phyloP scores from a whole-genome alignment of 23 tunicate genomes.

The Clavelina lepadiformis region DNA sequence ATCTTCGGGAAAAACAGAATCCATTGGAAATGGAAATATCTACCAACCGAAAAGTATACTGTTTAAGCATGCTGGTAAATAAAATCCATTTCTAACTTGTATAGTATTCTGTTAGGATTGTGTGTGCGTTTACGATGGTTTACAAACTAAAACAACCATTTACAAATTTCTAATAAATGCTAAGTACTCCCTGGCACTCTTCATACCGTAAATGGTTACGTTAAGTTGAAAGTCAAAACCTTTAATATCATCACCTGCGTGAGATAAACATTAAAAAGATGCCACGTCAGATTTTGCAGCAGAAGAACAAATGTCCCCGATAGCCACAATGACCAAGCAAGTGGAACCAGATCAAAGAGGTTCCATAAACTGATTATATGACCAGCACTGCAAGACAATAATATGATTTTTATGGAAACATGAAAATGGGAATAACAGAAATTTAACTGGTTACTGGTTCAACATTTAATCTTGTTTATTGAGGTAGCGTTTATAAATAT shows the following conservation, averaged over 20 bases:
- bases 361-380: constrained; percentile 48
- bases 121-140: too few species aligned
- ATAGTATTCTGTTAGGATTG: background rate
- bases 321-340: constrained; percentile 51
- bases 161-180: too few species aligned
- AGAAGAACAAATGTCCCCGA: constrained; percentile 48
- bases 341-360: constrained; percentile 12
- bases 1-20: constrained; percentile 76
- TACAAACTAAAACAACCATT: too few species aligned
- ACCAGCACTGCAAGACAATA: background rate
- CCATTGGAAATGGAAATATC: constrained; percentile 42
- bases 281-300: constrained; percentile 47
- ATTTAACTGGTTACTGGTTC: background rate
- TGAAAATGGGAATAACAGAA: background rate
- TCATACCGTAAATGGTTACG: background rate
- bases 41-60: too few species aligned
- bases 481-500: background rate
- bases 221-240: background rate
- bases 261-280: constrained; percentile 44
- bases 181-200: too few species aligned
- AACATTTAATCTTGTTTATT: too few species aligned
- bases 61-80: too few species aligned
- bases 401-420: background rate
- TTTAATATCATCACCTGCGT: constrained; percentile 20
- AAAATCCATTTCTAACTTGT: too few species aligned